These are phyloP conservation scores for Ariopsis seemanni DNA, from an alignment of 2,113 vertebrate genomes.

Conservation along the genomic window DNA sequence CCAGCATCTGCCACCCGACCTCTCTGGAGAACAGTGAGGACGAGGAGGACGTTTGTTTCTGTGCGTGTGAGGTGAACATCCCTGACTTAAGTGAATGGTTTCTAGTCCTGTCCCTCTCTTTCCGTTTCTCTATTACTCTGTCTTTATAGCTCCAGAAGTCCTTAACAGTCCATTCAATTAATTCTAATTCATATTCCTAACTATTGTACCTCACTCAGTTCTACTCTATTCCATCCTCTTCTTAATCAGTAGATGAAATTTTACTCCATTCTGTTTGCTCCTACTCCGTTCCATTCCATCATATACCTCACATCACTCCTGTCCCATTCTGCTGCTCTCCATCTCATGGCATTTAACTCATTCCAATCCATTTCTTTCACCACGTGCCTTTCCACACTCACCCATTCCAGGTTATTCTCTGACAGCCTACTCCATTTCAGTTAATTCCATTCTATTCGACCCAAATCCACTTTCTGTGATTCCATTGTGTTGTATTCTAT, in stretches of 20 bases:
- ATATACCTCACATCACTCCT: neutral
- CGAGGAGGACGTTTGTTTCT: neutral
- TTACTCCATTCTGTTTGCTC: neutral
- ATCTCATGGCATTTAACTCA: neutral
- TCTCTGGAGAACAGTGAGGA: constrained; percentile 44
- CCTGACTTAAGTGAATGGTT: too few species aligned
- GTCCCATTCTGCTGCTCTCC: neutral
- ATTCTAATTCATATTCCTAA: too few species aligned
- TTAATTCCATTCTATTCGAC: neutral
- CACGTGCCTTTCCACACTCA: neutral
- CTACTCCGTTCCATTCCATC: neutral
- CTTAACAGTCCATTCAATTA: neutral
- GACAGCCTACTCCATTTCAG: neutral
- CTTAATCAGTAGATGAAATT: neutral
- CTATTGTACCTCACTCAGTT: neutral
- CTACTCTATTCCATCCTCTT: neutral
- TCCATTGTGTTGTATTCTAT: neutral
- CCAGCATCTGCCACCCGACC: constrained; percentile 60
- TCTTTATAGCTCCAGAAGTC: neutral
- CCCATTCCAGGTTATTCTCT: neutral
- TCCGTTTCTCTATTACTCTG: constrained; percentile 3
- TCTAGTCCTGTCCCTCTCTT: constrained; percentile 13
- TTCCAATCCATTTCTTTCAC: neutral
- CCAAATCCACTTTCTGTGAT: neutral
- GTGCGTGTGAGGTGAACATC: neutral